Percentiles rank a stretch among this genome's conserved stretches.
Evolutionary conservation across 2,797 vertebrate species (phyloP).

Genomic region (Erithacus rubecula): DNA sequence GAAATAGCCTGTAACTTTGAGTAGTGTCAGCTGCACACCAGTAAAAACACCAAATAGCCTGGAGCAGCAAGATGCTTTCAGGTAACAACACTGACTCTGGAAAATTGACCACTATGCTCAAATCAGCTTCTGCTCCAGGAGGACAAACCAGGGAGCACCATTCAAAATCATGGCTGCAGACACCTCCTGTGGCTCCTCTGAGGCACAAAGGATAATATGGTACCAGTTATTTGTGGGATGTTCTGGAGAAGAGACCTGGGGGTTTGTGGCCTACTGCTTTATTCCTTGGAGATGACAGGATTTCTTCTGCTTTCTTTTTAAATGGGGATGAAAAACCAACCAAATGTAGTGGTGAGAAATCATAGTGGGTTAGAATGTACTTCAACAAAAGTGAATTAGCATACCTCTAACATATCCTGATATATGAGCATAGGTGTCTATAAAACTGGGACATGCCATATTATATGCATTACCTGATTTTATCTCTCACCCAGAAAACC

Average conservation of each 20-base stretch:
- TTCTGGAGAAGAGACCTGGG: background rate
- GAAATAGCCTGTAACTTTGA: background rate
- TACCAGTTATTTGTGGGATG: background rate
- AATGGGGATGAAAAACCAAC: background rate
- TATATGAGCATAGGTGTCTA: background rate
- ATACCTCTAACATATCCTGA: background rate
- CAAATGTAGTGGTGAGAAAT: background rate
- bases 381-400: background rate
- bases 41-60: background rate
- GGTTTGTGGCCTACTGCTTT: background rate
- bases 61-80: background rate
- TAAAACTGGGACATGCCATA: background rate
- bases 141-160: background rate
- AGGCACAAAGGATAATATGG: background rate
- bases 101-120: background rate
- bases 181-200: background rate
- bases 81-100: background rate
- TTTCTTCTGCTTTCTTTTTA: background rate
- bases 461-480: background rate
- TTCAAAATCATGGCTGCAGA: background rate
- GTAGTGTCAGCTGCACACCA: background rate
- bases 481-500: background rate
- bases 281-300: background rate
- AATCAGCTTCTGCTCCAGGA: background rate
- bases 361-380: accelerated